Evolutionary conservation across 2,888 invertebrate species (phyloP), one percentile per base, ranked within the genome.

Genomic region (Drosophila recens): DNA sequence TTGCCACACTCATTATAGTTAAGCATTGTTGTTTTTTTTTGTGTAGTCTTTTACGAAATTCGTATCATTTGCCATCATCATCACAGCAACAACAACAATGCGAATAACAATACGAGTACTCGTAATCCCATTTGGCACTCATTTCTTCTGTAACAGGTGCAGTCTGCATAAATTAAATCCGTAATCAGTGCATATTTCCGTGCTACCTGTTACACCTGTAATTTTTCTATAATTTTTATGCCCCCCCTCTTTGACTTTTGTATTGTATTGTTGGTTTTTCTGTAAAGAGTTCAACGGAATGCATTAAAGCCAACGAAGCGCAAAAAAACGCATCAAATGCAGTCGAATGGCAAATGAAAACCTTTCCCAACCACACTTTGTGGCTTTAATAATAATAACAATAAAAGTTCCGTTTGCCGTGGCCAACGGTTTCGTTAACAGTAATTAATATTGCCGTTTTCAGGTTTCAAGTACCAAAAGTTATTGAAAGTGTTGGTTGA

Each of bases 311-410:
- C 84, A 83, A 48, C 81, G 74, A 52, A 80, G 83, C 86, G 82
- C 83, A 82, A 48, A 58, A 57, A 82, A 83, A 82, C 73, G 78
- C 81, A 86, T 71, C 74, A 74, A 79, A 83, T 69, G 71, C 84
- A 80, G 74, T 86, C 71, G 65, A 72, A 86, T 73, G 80, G 67
- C 75, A 73, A 82, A 77, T 70, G 68, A 70, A 80, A 76, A 73
- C 58, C 68, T 53, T 68, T 68, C 36, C 45, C 53, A 56, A 67
- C 17, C 23, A 40, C 38, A 59, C 57, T 42, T 27, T 58, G 38
- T 2, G 30, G 56, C 20, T 33, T 57, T 34, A 8, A 45, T 45
- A 54, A 77, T 58, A 73, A 71, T 65, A 74, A 59, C 58, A 54
- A 65, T 57, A 61, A 72, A 66, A 67, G 65, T 70, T 69, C 69